These are phyloP conservation scores for Aleadryas rufinucha DNA, from an alignment of 2,113 vertebrate genomes.

Conservation along the genomic window DNA sequence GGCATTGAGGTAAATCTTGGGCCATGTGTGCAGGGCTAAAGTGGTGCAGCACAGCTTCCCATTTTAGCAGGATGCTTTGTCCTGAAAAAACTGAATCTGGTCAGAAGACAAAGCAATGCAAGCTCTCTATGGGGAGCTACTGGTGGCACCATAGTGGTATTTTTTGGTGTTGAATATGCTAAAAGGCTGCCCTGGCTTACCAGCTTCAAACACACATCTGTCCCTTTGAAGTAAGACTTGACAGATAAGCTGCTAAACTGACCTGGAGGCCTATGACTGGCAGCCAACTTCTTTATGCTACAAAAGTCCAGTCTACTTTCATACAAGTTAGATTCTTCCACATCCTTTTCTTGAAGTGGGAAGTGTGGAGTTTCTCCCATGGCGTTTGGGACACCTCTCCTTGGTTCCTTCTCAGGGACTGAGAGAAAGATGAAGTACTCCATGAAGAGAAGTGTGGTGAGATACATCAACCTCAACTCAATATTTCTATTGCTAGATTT, in stretches of 20 bases:
- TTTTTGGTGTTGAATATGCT: not conserved
- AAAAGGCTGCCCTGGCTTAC: not conserved
- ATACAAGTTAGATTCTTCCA: not conserved
- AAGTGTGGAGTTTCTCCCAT: not conserved
- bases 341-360: not conserved
- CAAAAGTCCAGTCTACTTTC: not conserved
- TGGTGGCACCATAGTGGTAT: rapidly evolving
- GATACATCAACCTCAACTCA: not conserved
- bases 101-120: not conserved
- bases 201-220: not conserved
- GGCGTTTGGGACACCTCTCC: not conserved
- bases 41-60: not conserved
- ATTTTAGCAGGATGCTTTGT: not conserved
- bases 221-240: not conserved
- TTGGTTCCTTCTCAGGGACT: not conserved
- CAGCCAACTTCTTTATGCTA: not conserved
- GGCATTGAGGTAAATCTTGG: not conserved
- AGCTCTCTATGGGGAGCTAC: not conserved
- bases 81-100: not conserved
- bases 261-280: not conserved
- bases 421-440: not conserved
- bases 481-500: not conserved
- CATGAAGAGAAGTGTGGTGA: not conserved
- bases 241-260: not conserved
- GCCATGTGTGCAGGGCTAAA: rapidly evolving